Conservation (phyloP, 2,113 vertebrate species). For the Hystrix brachyura region DNA sequence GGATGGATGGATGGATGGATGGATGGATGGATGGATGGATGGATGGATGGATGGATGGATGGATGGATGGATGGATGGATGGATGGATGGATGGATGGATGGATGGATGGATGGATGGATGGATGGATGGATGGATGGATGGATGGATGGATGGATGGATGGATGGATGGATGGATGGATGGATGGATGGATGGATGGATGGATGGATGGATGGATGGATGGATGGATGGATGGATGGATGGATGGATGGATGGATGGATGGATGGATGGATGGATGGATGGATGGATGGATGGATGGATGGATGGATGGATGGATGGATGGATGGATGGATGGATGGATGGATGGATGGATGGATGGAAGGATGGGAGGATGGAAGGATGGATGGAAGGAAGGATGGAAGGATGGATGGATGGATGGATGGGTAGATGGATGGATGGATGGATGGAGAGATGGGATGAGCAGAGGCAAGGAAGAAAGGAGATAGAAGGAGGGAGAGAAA, state of each 20-base stretch:
- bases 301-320: no score
- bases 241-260: rapidly evolving
- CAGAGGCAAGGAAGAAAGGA: no score
- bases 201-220: not conserved
- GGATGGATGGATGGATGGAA: rapidly evolving
- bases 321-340: no score
- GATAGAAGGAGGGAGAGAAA: rapidly evolving
- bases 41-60: not conserved
- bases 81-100: not conserved
- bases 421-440: rapidly evolving
- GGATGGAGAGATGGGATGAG: not conserved
- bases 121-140: not conserved
- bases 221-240: not conserved
- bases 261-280: not conserved
- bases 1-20: no score
- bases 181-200: not conserved
- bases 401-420: not conserved
- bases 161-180: not conserved
- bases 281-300: not conserved
- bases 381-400: not conserved
- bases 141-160: not conserved
- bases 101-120: rapidly evolving
- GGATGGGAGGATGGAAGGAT: rapidly evolving
- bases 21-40: not conserved
- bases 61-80: no score